Base-by-base conservation (phyloP, 2,888 invertebrate genomes). In the Drosophila stalkeri region DNA sequence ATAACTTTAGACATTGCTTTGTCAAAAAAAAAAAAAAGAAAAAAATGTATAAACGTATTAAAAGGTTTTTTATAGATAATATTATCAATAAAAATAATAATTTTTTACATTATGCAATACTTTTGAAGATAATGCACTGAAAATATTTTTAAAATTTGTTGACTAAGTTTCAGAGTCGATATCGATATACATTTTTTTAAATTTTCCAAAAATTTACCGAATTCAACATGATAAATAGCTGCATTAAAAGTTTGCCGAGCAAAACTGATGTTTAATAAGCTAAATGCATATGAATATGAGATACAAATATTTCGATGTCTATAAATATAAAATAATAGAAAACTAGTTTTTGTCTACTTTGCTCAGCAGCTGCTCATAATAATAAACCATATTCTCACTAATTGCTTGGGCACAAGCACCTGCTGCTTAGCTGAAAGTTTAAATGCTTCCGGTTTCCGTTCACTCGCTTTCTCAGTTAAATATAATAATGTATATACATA, bases 361-460 rank as follows among this genome's bases (percentile, higher is more conserved):
- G 37, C 51, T 71, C 59, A 27, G 52, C 67, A 64, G 54, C 46
- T 71, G 79, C 61, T 71, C 54, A 51, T 67, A 57, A 60, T 64
- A 67, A 64, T 83, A 71, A 71, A 69, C 60, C 72, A 67, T 68
- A 75, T 65, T 81, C 75, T 55, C 77, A 91, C 87, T 90, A 90
- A 90, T 90, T 91, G 91, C 89, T 90, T 67, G 78, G 78, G 75
- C 78, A 66, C 64, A 82, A 82, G 75, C 90, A 90, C 90, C 90
- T 90, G 90, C 82, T 89, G 89, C 79, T 75, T 68, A 66, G 1
- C 41, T 46, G 64, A n/a, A 39, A 20, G 66, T 66, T 66, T 65
- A 66, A 65, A 57, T 62, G 52, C 56, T 56, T 54, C 66, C 46
- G 39, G 37, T 18, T 16, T 39, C 9, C 52, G 3, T 33, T 35